Base-by-base conservation (phyloP, 2,888 invertebrate genomes). In the Aradus depressus region DNA sequence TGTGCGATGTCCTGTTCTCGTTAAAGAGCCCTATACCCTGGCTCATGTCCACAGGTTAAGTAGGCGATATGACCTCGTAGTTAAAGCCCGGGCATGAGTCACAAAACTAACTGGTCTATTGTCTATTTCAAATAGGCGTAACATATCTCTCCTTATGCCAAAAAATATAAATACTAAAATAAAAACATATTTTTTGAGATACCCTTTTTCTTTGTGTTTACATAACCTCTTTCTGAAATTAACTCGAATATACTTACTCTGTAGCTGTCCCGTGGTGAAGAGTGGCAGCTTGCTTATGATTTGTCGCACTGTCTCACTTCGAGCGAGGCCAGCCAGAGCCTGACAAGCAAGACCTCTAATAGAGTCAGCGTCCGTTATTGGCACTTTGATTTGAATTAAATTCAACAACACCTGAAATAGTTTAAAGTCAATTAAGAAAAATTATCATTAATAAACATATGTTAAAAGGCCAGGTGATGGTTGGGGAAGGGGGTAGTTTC, bases 331-430 rank as follows among this genome's bases (percentile, higher is more conserved):
- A 25, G 90, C 88, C 39, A 97, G 72, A 3, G 93, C 93, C 60
- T 86, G 77, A 65, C 96, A 96, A 0, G 97, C 95, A 62, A 96
- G 74, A 3, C 91, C 90, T 44, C 97, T 77, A 60, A 98, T 83
- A 32, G 85, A 81, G 69, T 98, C 97, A 14, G 97, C 97, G 72
- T 97, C 96, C 2, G 95, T 95, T 50, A 96, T 89, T 0, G 97
- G 97, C 0, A 86, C 83, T 70, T 93, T 93, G 12, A 85, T 80
- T 71, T 84, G 83, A 80, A 97, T 83, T 55, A 95, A 72, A 48
- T 88, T 85, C 12, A 93, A 71, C 35, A 96, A 71, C 42, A 90
- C 80, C 84, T 84, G 64, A 2, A 58, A 54, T 43, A 53, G 49
- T 57, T 42, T 35, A 52, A 52, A 14, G 23, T 32, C 28, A 50